These are phyloP conservation scores for Diplolepis rosae DNA, from an alignment of 2,888 invertebrate species.

Conservation along the genomic window DNA sequence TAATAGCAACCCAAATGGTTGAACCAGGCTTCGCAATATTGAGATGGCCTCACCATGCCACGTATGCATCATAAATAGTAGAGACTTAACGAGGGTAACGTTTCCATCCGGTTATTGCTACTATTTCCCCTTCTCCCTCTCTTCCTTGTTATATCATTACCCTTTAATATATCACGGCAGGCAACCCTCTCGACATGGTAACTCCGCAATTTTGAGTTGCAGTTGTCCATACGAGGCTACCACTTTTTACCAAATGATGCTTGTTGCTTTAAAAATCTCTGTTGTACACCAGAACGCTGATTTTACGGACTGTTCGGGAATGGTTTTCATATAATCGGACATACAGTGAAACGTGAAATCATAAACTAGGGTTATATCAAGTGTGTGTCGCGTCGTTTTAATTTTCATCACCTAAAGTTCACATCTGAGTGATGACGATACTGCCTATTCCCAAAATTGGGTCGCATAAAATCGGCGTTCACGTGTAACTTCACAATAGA, in stretches of 20 bases:
- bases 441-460: too few relatives aligned
- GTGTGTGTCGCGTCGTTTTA: too few relatives aligned
- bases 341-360: too few relatives aligned
- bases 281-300: too few relatives aligned
- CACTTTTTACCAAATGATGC: neutral
- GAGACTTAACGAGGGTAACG: slow-evolving; percentile 18
- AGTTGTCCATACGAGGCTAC: neutral
- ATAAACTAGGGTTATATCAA: too few relatives aligned
- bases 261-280: neutral
- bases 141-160: neutral
- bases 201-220: neutral
- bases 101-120: slow-evolving; percentile 28
- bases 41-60: slow-evolving; percentile 23
- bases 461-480: too few relatives aligned
- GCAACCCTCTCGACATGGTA: neutral
- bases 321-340: too few relatives aligned
- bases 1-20: slow-evolving; percentile 26
- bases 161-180: slow-evolving; percentile 1
- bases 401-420: too few relatives aligned
- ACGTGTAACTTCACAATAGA: too few relatives aligned
- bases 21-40: slow-evolving; percentile 16
- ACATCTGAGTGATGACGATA: too few relatives aligned
- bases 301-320: too few relatives aligned
- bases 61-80: slow-evolving; percentile 23
- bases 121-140: neutral